A percentile compares a stretch with the other conserved stretches of the same genome.
Conservation (phyloP, 2,797 vertebrate species). For the Bothrops alternatus region DNA sequence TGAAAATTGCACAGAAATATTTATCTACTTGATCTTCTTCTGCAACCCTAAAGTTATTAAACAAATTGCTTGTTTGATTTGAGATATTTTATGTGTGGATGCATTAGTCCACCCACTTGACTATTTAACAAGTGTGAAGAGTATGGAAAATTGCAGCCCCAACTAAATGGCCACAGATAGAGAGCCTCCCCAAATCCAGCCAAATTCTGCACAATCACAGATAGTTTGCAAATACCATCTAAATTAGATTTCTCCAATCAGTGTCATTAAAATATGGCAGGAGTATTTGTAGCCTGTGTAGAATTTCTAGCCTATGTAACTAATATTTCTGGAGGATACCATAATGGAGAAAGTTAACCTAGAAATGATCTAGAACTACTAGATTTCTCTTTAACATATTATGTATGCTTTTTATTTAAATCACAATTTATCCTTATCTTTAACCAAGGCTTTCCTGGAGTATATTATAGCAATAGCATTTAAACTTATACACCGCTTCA, state of each 20-base stretch:
- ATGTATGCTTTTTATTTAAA: not conserved
- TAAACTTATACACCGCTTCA: too few species aligned
- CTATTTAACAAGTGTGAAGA: slow-evolving; percentile 31
- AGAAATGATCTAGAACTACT: not conserved
- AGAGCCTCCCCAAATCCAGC: slow-evolving; percentile 10
- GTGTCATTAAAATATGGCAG: not conserved
- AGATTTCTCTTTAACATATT: not conserved
- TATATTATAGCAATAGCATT: not conserved
- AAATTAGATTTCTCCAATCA: not conserved
- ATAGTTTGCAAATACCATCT: not conserved
- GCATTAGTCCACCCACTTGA: slow-evolving; percentile 36
- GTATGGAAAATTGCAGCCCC: slow-evolving; percentile 27
- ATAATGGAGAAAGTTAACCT: not conserved
- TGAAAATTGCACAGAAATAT: slow-evolving; percentile 47
- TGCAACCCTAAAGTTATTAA: slow-evolving; percentile 44
- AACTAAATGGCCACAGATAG: not conserved
- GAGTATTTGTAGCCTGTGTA: not conserved
- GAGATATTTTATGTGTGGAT: slow-evolving; percentile 45
- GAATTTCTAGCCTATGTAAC: not conserved
- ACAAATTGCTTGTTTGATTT: slow-evolving; percentile 58
- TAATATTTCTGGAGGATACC: not conserved
- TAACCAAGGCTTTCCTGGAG: not conserved
- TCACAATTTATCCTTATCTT: not conserved
- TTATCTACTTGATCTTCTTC: slow-evolving; percentile 56
- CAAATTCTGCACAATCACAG: slow-evolving; percentile 5